Base-by-base conservation (phyloP, 1,140 invertebrate genomes). In the Habropoda laboriosa region DNA sequence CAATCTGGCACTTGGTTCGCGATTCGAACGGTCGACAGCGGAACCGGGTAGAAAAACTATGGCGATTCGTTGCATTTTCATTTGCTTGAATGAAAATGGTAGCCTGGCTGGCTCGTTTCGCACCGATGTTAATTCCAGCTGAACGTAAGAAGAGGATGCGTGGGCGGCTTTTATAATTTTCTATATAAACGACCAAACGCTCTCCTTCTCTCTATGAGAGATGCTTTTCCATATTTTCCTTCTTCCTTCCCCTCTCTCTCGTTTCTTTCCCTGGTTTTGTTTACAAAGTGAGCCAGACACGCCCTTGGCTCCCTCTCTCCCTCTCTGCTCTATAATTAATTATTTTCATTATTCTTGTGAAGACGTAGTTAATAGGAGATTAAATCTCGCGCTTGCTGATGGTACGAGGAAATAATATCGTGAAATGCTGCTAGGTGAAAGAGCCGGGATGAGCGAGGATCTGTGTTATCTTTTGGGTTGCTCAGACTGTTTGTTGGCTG, bases 71-170 rank as follows among this genome's bases (percentile, higher is more conserved):
- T 71, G 71, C 58, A 32, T 82, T 86, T 79, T 76, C 81, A 82
- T 86, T 85, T 72, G 55, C 67, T 79, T 85, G 79, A 85, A 84
- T 81, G 57, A 84, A 70, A 72, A 40, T 53, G 45, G 53, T 35
- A 66, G 42, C 35, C 30, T 49, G 38, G 45, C 45, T 21, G 21
- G n/a, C 27, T 35, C 32, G 35, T 66, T 78, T 64, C 27, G 53
- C 21, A 21, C 13, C 8, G 18, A 12, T 4, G 30, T 3, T 18
- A 16, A 79, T 72, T 47, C 42, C 55, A 16, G 10, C 42, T 40
- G 42, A 60, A 32, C 53, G 53, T 70, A 60, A 77, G 51, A 60
- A 60, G 32, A 1, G 12, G 27, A 32, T 35, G 42, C 42, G 3
- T 32, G 10, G 45, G 1, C 1, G 3, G 7, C 38, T 30, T 55